Evolutionary conservation across 1,140 invertebrate genomes (phyloP).

Genomic region (Drosophila chauvacae): DNA sequence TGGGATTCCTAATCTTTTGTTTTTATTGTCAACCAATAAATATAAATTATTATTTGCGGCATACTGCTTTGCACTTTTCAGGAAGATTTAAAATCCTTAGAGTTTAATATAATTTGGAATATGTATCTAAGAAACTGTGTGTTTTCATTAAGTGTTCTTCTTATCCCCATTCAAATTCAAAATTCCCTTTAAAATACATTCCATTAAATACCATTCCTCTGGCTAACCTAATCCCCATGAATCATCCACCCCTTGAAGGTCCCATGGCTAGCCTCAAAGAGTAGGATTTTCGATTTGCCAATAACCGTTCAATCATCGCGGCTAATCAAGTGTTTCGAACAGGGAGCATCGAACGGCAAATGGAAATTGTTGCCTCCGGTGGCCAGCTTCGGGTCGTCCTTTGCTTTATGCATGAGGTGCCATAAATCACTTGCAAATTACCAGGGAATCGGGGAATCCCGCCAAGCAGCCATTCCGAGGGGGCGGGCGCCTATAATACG

Average conservation of each 20-base stretch:
- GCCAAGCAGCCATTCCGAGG: slow-evolving; percentile 28
- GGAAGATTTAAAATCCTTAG: no score
- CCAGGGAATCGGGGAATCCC: slow-evolving; percentile 40
- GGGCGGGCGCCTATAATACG: slow-evolving; percentile 48
- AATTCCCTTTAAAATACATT: not conserved
- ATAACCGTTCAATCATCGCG: slow-evolving; percentile 74
- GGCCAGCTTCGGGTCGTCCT: slow-evolving; percentile 5
- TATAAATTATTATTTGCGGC: no score
- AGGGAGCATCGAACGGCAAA: slow-evolving; percentile 42
- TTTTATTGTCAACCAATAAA: no score
- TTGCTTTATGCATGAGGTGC: slow-evolving; percentile 45
- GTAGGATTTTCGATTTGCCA: slow-evolving; percentile 47
- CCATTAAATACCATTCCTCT: not conserved
- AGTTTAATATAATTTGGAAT: no score
- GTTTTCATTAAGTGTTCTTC: not conserved
- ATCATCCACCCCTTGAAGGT: not conserved
- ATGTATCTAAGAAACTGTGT: not conserved
- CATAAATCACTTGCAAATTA: slow-evolving; percentile 82
- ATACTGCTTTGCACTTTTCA: no score
- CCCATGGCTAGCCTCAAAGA: slow-evolving; percentile 2
- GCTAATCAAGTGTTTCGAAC: slow-evolving; percentile 68
- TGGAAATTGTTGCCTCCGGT: slow-evolving; percentile 46
- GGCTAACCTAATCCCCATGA: slow-evolving; percentile 1
- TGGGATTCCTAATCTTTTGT: no score
- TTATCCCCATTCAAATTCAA: not conserved